Conservation (phyloP, 2,797 vertebrate species). For the Pteronotus mesoamericanus region DNA sequence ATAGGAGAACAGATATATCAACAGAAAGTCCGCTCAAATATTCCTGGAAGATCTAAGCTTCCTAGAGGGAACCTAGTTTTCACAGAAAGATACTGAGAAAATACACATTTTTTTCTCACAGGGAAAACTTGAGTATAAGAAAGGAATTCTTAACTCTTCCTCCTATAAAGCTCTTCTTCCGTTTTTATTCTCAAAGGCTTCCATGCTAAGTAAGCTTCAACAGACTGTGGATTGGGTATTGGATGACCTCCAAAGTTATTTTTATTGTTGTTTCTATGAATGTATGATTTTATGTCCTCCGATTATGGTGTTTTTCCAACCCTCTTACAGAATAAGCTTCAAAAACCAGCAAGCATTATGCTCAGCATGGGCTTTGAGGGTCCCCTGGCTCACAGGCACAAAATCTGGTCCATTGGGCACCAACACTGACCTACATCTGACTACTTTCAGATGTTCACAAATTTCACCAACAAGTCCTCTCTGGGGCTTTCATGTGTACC, state of each 20-base stretch:
- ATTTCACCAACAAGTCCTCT: neutral
- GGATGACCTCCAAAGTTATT: neutral
- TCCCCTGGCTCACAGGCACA: neutral
- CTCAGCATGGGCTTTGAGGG: neutral
- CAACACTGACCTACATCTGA: neutral
- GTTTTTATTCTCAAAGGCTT: neutral
- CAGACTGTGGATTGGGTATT: neutral
- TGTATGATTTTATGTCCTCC: neutral
- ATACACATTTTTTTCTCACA: neutral
- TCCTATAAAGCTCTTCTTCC: neutral
- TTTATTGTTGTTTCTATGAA: neutral
- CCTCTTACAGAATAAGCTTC: neutral
- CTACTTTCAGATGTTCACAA: neutral
- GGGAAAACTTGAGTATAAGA: neutral
- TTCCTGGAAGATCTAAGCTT: neutral
- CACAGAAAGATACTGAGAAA: neutral
- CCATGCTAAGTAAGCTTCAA: neutral
- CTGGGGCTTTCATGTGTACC: neutral
- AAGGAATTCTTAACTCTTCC: neutral
- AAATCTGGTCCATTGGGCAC: neutral
- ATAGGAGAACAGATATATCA: neutral
- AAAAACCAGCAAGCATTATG: neutral
- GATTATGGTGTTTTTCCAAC: neutral
- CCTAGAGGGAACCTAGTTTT: neutral
- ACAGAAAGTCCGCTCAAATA: neutral